A percentile compares a stretch with the other conserved stretches of the same genome.
Evolutionary conservation across 2,797 vertebrate species (phyloP).

Genomic region (Crypturellus tataupa): DNA sequence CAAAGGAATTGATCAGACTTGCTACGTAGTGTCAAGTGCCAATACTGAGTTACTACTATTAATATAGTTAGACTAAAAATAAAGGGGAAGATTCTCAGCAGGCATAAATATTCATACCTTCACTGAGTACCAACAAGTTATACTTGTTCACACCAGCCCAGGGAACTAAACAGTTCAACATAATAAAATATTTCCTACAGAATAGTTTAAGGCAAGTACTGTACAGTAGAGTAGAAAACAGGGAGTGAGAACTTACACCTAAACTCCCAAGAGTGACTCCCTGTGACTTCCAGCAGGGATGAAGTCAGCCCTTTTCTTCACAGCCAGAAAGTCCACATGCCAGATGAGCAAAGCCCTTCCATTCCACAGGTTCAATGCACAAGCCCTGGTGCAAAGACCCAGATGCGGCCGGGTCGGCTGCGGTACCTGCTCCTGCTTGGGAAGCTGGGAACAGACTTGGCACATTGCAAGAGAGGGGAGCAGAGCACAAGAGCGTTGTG

Average conservation of each 20-base stretch:
- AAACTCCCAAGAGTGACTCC: not conserved
- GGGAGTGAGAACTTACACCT: not conserved
- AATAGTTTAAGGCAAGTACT: not conserved
- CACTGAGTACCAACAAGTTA: not conserved
- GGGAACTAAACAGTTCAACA: not conserved
- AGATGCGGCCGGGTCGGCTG: not conserved
- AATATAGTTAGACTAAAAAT: not conserved
- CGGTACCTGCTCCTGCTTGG: not conserved
- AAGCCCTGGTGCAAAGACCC: not conserved
- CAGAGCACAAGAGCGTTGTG: not conserved
- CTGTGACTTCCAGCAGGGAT: not conserved
- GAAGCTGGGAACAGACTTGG: not conserved
- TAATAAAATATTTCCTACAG: not conserved
- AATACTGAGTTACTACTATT: not conserved
- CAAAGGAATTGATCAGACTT: not conserved
- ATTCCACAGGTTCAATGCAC: not conserved
- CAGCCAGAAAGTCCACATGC: not conserved
- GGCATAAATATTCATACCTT: conserved; percentile 8
- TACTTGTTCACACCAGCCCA: conserved; percentile 2
- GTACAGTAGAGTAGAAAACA: not conserved
- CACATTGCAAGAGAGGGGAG: not conserved
- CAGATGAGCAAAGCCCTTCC: not conserved
- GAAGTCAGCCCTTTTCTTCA: not conserved
- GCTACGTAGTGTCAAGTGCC: not conserved
- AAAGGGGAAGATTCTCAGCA: not conserved